phyloP scores from a whole-genome alignment of 2,113 vertebrate species.

The Pseudorhombus dupliciocellatus region DNA sequence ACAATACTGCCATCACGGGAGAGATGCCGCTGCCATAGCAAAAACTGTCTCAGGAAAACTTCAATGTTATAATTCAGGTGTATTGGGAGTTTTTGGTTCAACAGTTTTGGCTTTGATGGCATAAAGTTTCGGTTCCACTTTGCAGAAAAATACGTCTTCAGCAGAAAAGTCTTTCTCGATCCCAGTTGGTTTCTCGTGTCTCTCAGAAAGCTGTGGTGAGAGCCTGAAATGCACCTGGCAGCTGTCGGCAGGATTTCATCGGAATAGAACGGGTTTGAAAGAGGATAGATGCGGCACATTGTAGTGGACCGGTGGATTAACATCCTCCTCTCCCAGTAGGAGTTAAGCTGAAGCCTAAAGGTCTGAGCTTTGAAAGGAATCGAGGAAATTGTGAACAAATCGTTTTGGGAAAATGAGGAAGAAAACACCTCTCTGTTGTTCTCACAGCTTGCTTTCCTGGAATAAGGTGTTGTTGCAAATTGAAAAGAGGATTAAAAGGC shows the following conservation, averaged over 20 bases:
- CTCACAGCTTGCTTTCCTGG: conserved; percentile 1
- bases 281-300: conserved; percentile 51
- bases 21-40: neutral
- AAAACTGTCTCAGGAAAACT: neutral
- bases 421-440: conserved; percentile 15
- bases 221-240: conserved; percentile 18
- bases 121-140: conserved; percentile 17
- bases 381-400: conserved; percentile 16
- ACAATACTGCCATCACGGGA: neutral
- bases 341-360: conserved; percentile 26
- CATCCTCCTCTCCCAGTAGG: conserved; percentile 32
- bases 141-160: conserved; percentile 4
- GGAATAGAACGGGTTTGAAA: conserved; percentile 23
- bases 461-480: neutral
- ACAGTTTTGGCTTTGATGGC: conserved; percentile 4
- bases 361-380: conserved; percentile 17
- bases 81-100: neutral
- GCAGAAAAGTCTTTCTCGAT: conserved; percentile 16
- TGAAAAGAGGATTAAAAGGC: conserved; percentile 4
- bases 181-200: conserved; percentile 14
- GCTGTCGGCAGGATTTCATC: conserved; percentile 30
- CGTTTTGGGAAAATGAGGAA: neutral
- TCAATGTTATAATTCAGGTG: neutral
- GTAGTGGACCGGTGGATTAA: conserved; percentile 38
- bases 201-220: conserved; percentile 4